A percentile compares a stretch with the other conserved stretches of the same genome.
Conservation (phyloP, 2,113 vertebrate genomes). For the Aphelocoma coerulescens region DNA sequence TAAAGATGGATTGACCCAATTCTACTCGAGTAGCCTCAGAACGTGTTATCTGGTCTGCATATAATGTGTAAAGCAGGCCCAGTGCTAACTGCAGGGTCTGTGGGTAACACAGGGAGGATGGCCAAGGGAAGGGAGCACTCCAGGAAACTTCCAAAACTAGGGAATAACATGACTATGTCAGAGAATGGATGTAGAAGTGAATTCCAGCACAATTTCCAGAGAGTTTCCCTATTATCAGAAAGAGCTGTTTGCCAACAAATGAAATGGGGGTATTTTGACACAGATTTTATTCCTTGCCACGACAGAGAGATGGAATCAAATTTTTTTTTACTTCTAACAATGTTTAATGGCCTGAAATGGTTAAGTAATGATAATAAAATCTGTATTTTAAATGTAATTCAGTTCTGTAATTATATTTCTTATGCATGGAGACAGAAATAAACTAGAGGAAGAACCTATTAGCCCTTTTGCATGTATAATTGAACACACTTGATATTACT, state of each 20-base stretch:
- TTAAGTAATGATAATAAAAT: constrained; percentile 30
- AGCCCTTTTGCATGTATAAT: constrained; percentile 56
- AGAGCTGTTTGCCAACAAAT: not conserved
- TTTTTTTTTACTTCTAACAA: not conserved
- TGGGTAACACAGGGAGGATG: not conserved
- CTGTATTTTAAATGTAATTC: constrained; percentile 40
- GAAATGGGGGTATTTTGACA: not conserved
- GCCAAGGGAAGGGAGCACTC: not conserved
- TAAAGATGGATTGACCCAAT: not conserved
- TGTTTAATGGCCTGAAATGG: not conserved
- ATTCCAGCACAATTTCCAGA: not conserved
- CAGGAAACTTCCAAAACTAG: not conserved
- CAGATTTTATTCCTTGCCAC: not conserved
- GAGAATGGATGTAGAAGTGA: not conserved
- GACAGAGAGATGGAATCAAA: not conserved
- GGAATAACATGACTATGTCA: not conserved
- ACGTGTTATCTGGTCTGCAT: not conserved
- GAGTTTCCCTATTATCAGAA: not conserved
- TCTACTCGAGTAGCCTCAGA: not conserved
- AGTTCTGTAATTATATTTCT: constrained; percentile 54
- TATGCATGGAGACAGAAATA: constrained; percentile 48
- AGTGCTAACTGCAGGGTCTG: not conserved
- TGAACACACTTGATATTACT: constrained; percentile 30
- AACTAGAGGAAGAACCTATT: constrained; percentile 54
- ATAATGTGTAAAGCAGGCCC: not conserved